Conservation (phyloP, 2,797 vertebrate genomes). For the Gymnothorax reevesii region DNA sequence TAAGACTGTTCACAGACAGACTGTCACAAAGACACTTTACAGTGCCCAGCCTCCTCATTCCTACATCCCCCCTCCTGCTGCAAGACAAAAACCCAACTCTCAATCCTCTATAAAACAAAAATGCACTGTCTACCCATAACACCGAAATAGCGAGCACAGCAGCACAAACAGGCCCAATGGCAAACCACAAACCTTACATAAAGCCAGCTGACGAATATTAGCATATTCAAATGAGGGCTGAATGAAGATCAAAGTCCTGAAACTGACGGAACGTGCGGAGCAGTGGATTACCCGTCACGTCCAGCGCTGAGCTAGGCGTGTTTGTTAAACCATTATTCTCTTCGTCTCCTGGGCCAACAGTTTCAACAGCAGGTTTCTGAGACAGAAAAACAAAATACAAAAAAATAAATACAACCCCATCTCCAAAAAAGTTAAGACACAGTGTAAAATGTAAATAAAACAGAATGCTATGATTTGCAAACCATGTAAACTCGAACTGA, state of each 20-base stretch:
- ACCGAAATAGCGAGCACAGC: background rate
- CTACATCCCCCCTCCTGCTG: too few species aligned
- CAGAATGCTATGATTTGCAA: too few species aligned
- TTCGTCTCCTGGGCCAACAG: slow-evolving; percentile 33
- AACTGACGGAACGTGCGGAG: background rate
- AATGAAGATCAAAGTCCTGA: background rate
- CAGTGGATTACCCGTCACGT: slow-evolving; percentile 23
- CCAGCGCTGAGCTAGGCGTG: slow-evolving; percentile 12
- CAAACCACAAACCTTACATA: background rate
- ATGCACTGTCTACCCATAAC: background rate
- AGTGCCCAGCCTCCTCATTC: too few species aligned
- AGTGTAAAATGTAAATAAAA: too few species aligned
- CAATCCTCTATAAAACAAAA: background rate
- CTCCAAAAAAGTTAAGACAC: too few species aligned
- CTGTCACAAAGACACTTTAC: too few species aligned
- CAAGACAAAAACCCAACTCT: background rate
- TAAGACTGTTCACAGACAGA: too few species aligned
- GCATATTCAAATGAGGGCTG: background rate
- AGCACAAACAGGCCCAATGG: background rate
- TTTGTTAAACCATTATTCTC: slow-evolving; percentile 22
- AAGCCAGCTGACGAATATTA: background rate
- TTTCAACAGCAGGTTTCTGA: slow-evolving; percentile 56
- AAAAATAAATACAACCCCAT: background rate
- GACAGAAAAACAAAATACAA: slow-evolving; percentile 6
- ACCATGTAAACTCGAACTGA: too few species aligned